These are phyloP conservation scores for Sebastes variabilis DNA, from an alignment of 2,797 vertebrate genomes.

Conservation along the genomic window DNA sequence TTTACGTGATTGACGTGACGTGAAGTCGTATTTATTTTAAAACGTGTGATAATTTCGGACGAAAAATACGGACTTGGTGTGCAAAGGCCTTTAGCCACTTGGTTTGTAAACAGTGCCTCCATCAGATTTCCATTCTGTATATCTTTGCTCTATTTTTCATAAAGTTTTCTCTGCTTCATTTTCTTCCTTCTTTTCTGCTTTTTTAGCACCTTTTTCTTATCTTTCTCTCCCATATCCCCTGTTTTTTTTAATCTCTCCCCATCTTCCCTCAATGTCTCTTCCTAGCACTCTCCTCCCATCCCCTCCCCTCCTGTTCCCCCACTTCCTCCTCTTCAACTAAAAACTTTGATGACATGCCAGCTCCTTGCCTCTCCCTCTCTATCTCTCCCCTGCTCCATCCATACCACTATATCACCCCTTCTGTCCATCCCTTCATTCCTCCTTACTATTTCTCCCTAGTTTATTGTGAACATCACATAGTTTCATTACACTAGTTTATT, in stretches of 20 bases:
- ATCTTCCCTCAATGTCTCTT: background rate
- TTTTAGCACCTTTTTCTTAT: background rate
- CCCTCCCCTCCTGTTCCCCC: background rate
- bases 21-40: too few relatives aligned
- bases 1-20: accelerated
- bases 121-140: background rate
- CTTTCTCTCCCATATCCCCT: background rate
- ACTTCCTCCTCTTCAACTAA: slow-evolving; percentile 8
- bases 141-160: background rate
- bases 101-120: background rate
- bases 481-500: slow-evolving; percentile 74
- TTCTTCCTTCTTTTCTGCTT: background rate
- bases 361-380: background rate
- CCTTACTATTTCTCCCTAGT: slow-evolving; percentile 32
- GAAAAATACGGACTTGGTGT: too few relatives aligned
- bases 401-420: slow-evolving; percentile 28
- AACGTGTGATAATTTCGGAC: too few relatives aligned
- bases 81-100: background rate
- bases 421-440: slow-evolving; percentile 26
- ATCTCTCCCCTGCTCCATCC: background rate
- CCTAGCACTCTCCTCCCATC: background rate
- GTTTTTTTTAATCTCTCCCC: background rate
- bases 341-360: slow-evolving; percentile 44
- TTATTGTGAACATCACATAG: slow-evolving; percentile 62
- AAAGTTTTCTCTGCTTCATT: background rate